Evolutionary conservation across 2,888 invertebrate genomes (phyloP).

Genomic region (Oxytorus armatus): DNA sequence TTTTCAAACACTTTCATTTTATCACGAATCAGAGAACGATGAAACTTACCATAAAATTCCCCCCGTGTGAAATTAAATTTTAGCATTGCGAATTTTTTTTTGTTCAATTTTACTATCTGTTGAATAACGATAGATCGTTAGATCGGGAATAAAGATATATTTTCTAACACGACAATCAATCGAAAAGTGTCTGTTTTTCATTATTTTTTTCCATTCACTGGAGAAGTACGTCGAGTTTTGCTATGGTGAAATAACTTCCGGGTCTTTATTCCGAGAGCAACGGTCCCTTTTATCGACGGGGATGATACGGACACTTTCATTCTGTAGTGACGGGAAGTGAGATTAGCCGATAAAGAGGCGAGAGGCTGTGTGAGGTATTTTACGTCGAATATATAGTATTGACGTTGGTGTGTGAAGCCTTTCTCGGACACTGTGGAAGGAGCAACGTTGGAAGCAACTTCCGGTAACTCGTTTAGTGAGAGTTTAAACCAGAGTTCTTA

Average conservation of each 20-base stretch:
- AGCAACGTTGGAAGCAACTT: slow-evolving; percentile 71
- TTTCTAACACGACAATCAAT: neutral
- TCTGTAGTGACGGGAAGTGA: slow-evolving; percentile 62
- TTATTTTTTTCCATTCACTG: neutral
- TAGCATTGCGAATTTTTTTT: no score
- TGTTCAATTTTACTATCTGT: no score
- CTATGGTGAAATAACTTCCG: slow-evolving; percentile 66
- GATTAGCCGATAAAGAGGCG: slow-evolving; percentile 72
- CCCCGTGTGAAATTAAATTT: no score
- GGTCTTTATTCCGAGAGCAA: slow-evolving; percentile 41
- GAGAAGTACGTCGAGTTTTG: slow-evolving; percentile 63
- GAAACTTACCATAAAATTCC: no score
- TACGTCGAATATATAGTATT: slow-evolving; percentile 26
- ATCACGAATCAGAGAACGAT: no score
- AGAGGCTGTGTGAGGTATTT: slow-evolving; percentile 63
- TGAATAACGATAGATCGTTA: no score
- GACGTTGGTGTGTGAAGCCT: neutral
- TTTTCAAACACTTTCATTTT: no score
- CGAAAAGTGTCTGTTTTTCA: neutral
- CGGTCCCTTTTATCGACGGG: slow-evolving; percentile 1
- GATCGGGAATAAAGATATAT: neutral
- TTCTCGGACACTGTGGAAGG: slow-evolving; percentile 20
- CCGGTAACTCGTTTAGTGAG: slow-evolving; percentile 78
- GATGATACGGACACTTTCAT: slow-evolving; percentile 29
- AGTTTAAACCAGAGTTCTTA: slow-evolving; percentile 76